These are phyloP conservation scores for Cossypha polioptera DNA, from an alignment of 2,797 vertebrate species.

Conservation along the genomic window DNA sequence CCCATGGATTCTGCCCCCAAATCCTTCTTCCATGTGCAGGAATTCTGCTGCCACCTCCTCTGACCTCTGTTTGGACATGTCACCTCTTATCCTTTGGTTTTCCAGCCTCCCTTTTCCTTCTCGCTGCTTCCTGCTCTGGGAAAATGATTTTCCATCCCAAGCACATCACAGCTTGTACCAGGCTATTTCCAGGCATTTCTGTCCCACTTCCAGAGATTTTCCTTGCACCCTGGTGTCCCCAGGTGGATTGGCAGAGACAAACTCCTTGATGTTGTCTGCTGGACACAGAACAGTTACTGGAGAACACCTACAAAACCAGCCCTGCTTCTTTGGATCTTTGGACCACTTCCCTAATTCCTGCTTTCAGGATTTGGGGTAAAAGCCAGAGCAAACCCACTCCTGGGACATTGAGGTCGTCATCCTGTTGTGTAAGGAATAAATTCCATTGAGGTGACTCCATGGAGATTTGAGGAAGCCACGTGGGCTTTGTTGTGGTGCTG, in stretches of 20 bases:
- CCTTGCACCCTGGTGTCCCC: fast-evolving
- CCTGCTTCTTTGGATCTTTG: neutral
- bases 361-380: neutral
- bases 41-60: neutral
- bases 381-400: neutral
- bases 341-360: neutral
- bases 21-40: neutral
- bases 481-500: neutral
- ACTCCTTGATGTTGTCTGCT: fast-evolving
- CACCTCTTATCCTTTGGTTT: neutral
- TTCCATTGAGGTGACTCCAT: constrained; percentile 6
- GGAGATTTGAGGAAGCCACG: neutral
- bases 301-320: neutral
- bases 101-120: neutral
- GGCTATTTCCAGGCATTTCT: neutral
- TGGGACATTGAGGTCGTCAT: neutral
- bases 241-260: neutral
- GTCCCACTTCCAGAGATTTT: neutral
- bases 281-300: neutral
- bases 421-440: constrained; percentile 32
- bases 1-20: neutral
- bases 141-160: neutral
- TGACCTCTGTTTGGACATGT: neutral
- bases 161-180: neutral
- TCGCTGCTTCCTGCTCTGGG: fast-evolving